A percentile compares a stretch with the other conserved stretches of the same genome.
phyloP scores from a whole-genome alignment of 2,797 vertebrate genomes.

The Paratrypauchen microcephalus region DNA sequence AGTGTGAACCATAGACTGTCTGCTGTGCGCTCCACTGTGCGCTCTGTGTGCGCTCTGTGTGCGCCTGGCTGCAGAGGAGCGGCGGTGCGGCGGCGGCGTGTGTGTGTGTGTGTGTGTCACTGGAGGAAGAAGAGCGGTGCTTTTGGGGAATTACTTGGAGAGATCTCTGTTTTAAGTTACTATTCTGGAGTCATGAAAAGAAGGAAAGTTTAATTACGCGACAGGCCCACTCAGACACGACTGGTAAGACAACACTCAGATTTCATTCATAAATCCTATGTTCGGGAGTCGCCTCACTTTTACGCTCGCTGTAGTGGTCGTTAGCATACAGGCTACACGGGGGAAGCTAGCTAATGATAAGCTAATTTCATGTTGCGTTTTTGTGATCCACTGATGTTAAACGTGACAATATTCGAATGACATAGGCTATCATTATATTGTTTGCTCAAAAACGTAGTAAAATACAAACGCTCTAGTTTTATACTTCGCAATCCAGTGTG shows the following conservation, averaged over 20 bases:
- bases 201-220: slow-evolving; percentile 28
- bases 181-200: slow-evolving; percentile 16
- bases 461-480: background rate
- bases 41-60: too few relatives aligned
- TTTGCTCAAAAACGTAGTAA: background rate
- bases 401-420: background rate
- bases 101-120: too few relatives aligned
- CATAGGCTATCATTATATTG: background rate
- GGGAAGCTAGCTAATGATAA: slow-evolving; percentile 12
- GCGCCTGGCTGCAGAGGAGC: slow-evolving; percentile 12
- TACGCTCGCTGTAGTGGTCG: background rate
- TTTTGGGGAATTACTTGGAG: slow-evolving; percentile 15
- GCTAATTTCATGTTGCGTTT: background rate
- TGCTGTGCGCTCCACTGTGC: too few relatives aligned
- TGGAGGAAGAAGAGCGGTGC: slow-evolving; percentile 18
- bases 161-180: slow-evolving; percentile 26
- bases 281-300: background rate
- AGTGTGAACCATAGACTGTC: background rate
- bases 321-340: slow-evolving; percentile 20
- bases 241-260: slow-evolving; percentile 38
- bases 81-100: background rate
- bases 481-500: background rate
- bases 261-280: slow-evolving; percentile 1
- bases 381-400: too few relatives aligned
- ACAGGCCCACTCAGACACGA: slow-evolving; percentile 32